These are phyloP conservation scores for Porites australiensis DNA, from an alignment of 64 coral and sea anemone species.

Conservation along the genomic window DNA sequence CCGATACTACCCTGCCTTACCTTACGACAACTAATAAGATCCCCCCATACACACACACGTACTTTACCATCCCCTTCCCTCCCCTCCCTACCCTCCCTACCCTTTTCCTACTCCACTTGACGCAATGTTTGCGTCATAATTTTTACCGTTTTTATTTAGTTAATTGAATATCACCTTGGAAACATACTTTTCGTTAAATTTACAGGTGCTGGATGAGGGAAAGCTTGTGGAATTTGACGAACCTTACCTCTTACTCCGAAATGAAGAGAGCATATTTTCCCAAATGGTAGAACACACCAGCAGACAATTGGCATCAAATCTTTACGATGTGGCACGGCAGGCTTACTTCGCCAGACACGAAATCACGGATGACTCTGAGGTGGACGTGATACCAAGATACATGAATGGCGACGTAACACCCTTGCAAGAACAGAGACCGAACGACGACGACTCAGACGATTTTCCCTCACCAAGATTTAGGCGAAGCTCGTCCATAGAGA, in stretches of 20 bases:
- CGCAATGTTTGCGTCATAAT: background rate
- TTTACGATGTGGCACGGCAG: slow-evolving; percentile 69
- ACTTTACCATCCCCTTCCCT: no score
- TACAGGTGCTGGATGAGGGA: slow-evolving; percentile 91
- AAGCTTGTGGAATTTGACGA: slow-evolving; percentile 92
- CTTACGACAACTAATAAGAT: no score
- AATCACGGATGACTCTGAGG: background rate
- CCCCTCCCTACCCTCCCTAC: no score
- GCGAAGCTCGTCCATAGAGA: slow-evolving; percentile 17
- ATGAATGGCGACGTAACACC: background rate
- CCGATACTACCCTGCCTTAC: no score
- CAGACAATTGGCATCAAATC: slow-evolving; percentile 54
- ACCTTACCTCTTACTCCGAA: slow-evolving; percentile 83
- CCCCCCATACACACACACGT: no score
- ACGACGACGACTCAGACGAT: background rate
- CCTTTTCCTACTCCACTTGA: no score
- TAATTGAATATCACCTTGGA: background rate
- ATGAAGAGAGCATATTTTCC: slow-evolving; percentile 62
- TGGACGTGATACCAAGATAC: background rate
- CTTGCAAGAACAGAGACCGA: background rate
- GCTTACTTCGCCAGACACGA: slow-evolving; percentile 73
- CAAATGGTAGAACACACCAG: slow-evolving; percentile 87
- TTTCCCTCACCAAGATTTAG: background rate
- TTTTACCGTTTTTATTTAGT: background rate
- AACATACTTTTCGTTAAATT: background rate